These are phyloP conservation scores for Paralvinella palmiformis DNA, from an alignment of 1,140 invertebrate species.

Conservation along the genomic window DNA sequence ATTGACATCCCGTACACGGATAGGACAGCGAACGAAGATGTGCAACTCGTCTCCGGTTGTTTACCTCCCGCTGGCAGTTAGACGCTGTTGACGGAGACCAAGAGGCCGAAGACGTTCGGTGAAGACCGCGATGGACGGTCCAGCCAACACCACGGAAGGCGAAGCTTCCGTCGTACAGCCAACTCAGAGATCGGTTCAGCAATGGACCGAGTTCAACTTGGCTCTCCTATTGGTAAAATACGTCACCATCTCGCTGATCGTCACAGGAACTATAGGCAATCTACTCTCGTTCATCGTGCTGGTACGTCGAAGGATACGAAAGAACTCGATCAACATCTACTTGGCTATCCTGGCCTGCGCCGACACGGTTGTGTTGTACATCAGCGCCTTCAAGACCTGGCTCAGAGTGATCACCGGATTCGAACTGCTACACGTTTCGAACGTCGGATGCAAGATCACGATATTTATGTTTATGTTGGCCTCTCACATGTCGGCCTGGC, in stretches of 20 bases:
- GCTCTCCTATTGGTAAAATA: slow-evolving; percentile 22
- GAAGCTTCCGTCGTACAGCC: background rate
- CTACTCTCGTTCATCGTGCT: slow-evolving; percentile 37
- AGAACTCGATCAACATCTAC: slow-evolving; percentile 40
- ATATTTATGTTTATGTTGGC: slow-evolving; percentile 6
- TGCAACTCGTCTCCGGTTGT: background rate
- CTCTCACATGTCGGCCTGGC: slow-evolving; percentile 15
- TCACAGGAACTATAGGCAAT: slow-evolving; percentile 38
- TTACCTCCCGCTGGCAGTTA: no score
- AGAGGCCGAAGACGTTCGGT: no score
- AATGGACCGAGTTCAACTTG: background rate
- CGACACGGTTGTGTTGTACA: slow-evolving; percentile 40
- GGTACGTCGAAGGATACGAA: slow-evolving; percentile 33
- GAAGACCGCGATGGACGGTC: no score
- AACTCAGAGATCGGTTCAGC: background rate
- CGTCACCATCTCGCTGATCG: slow-evolving; percentile 26
- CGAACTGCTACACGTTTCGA: slow-evolving; percentile 3
- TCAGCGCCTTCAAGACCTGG: slow-evolving; percentile 46
- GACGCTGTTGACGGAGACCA: no score
- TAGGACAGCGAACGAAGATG: no score
- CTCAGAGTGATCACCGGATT: slow-evolving; percentile 22
- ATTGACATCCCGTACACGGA: no score
- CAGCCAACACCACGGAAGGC: no score
- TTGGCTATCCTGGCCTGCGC: slow-evolving; percentile 40
- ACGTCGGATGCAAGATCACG: slow-evolving; percentile 4